phyloP scores from a whole-genome alignment of 2,113 vertebrate genomes.

The Heloderma charlesbogerti region DNA sequence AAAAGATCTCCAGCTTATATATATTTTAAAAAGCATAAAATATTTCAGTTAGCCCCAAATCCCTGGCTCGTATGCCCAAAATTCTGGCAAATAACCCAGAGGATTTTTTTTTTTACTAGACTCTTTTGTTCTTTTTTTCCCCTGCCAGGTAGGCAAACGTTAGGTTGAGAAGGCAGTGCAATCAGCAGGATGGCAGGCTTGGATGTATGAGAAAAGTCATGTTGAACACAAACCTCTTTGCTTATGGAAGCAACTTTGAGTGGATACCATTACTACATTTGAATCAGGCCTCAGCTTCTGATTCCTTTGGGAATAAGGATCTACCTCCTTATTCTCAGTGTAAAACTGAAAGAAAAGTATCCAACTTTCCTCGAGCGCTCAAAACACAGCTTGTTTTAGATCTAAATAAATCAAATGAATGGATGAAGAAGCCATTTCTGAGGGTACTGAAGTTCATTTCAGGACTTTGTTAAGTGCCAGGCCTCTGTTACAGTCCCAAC shows the following conservation, averaged over 20 bases:
- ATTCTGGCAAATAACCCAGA: not conserved
- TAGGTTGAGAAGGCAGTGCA: not conserved
- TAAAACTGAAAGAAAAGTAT: not conserved
- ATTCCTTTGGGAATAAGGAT: not conserved
- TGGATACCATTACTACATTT: not conserved
- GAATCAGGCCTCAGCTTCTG: not conserved
- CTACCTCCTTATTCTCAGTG: not conserved
- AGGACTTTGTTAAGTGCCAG: not conserved
- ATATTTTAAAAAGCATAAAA: no score
- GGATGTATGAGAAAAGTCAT: no score
- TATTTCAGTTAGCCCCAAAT: no score
- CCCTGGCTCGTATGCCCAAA: not conserved
- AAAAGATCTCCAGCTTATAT: no score
- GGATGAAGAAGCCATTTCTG: not conserved
- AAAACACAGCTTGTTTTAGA: not conserved
- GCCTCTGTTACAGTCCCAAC: not conserved
- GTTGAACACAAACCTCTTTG: no score
- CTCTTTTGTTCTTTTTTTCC: not conserved
- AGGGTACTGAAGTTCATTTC: not conserved
- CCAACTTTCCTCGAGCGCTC: not conserved
- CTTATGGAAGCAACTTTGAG: no score
- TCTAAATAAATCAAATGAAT: not conserved
- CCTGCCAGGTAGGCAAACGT: not conserved
- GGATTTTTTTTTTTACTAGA: not conserved
- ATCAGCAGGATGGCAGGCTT: not conserved